Conservation (phyloP, 1,140 invertebrate genomes). For the Drosophila seguyi region DNA sequence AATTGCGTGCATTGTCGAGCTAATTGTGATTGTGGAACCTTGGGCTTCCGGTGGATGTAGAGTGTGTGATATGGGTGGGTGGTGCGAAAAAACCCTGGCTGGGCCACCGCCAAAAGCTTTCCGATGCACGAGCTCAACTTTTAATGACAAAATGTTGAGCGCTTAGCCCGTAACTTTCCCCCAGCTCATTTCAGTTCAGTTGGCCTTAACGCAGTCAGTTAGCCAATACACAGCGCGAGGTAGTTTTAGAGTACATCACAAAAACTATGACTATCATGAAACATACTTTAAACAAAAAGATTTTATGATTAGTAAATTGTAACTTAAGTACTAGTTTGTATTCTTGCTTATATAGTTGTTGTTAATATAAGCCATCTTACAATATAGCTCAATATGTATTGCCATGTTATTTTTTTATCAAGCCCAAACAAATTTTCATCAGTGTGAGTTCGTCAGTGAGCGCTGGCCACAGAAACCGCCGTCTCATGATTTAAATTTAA, state of each 20-base stretch:
- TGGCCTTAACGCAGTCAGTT: constrained; percentile 19
- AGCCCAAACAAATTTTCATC: background rate
- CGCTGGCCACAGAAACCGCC: constrained; percentile 59
- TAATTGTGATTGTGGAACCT: constrained; percentile 32
- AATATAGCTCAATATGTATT: too few species aligned
- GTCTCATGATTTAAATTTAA: constrained; percentile 79
- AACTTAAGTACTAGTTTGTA: too few species aligned
- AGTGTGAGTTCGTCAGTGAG: constrained; percentile 27
- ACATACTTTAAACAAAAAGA: too few species aligned
- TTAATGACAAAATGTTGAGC: constrained; percentile 69
- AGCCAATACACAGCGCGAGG: background rate
- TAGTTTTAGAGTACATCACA: too few species aligned
- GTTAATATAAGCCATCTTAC: too few species aligned
- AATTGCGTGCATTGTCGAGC: constrained; percentile 34
- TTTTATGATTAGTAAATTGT: too few species aligned
- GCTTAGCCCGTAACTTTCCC: constrained; percentile 55
- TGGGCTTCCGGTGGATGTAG: background rate
- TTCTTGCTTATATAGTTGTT: too few species aligned
- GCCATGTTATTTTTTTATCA: too few species aligned
- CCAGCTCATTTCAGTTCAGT: constrained; percentile 36
- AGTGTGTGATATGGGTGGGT: background rate
- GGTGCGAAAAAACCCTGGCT: background rate
- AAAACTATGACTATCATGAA: too few species aligned
- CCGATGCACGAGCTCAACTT: constrained; percentile 50
- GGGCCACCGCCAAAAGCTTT: constrained; percentile 42